Conservation (phyloP, 1,140 invertebrate species). For the Drosophila quadrilineata region DNA sequence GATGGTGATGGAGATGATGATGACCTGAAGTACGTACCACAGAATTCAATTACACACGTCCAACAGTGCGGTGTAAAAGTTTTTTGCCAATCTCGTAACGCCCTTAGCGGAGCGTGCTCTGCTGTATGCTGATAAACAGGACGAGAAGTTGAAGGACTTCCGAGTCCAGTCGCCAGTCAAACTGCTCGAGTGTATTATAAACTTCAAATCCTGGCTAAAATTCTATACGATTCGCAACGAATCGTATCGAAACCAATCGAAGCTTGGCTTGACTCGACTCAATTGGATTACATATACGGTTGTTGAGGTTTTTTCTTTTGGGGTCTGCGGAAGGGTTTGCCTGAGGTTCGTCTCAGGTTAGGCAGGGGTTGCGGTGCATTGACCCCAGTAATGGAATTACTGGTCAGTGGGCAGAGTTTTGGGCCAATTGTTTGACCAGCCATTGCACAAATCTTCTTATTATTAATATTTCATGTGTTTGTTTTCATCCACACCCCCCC, state of each 20-base stretch:
- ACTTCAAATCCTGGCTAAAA: slow-evolving; percentile 17
- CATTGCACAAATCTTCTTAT: slow-evolving; percentile 63
- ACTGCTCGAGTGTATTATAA: slow-evolving; percentile 6
- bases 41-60: slow-evolving; percentile 70
- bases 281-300: slow-evolving; percentile 30
- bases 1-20: slow-evolving; percentile 44
- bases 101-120: slow-evolving; percentile 11
- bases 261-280: slow-evolving; percentile 9
- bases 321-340: too few species aligned
- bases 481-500: slow-evolving; percentile 42
- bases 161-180: slow-evolving; percentile 21
- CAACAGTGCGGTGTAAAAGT: slow-evolving; percentile 37
- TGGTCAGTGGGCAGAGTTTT: slow-evolving; percentile 31
- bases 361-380: slow-evolving; percentile 50
- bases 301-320: too few species aligned
- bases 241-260: too few species aligned
- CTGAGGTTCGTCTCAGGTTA: slow-evolving; percentile 4
- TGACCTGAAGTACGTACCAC: slow-evolving; percentile 42
- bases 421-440: slow-evolving; percentile 45
- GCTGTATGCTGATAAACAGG: slow-evolving; percentile 48
- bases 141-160: too few species aligned
- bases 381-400: slow-evolving; percentile 66
- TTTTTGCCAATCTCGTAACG: slow-evolving; percentile 18
- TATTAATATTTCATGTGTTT: slow-evolving; percentile 67
- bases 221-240: neutral